These are phyloP conservation scores for Anser cygnoides DNA, from an alignment of 2,113 vertebrate species.

Conservation along the genomic window DNA sequence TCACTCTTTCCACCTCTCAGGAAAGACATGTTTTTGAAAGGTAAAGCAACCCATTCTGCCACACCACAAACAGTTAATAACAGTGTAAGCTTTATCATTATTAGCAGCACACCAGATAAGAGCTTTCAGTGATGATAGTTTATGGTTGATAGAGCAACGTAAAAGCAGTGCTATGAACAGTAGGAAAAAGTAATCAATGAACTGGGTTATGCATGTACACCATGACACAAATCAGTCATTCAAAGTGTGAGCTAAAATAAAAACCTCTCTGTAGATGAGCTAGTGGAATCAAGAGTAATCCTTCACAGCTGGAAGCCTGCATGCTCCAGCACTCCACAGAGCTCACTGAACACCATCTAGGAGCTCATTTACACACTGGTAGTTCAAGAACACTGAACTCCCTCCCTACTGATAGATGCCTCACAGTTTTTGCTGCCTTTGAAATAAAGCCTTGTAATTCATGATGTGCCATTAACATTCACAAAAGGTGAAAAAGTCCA, in stretches of 20 bases:
- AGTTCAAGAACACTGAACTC: not conserved
- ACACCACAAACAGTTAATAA: not conserved
- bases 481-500: not conserved
- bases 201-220: not conserved
- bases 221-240: not conserved
- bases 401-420: not conserved
- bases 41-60: not conserved
- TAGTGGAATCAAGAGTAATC: slow-evolving; percentile 1
- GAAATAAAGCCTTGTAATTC: not conserved
- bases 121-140: not conserved
- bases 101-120: not conserved
- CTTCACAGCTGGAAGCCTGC: not conserved
- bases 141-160: not conserved
- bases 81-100: not conserved
- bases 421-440: not conserved
- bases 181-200: not conserved
- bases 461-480: not conserved
- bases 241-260: not conserved
- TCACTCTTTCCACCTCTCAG: not conserved
- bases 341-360: not conserved
- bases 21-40: not conserved
- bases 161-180: not conserved
- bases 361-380: not conserved
- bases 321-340: not conserved
- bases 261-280: not conserved